phyloP scores from a whole-genome alignment of 2,113 vertebrate genomes.

The Ceyx cyanopectus region DNA sequence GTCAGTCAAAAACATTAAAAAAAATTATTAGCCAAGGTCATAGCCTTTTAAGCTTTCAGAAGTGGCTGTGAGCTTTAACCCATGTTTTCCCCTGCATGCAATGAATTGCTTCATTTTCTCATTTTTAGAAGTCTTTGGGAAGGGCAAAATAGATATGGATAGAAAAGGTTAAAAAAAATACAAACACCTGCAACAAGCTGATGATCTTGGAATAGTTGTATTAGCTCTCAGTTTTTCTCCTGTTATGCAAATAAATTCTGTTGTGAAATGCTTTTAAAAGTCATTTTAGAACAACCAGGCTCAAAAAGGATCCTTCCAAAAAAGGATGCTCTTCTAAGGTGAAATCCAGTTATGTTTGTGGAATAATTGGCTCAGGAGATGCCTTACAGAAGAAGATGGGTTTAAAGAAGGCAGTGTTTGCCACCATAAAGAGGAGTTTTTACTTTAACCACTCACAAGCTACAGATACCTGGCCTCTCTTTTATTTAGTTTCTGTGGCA shows the following conservation, averaged over 20 bases:
- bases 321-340: background rate
- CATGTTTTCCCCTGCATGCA: background rate
- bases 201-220: background rate
- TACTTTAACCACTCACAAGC: background rate
- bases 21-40: background rate
- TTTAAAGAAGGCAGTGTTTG: background rate
- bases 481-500: background rate
- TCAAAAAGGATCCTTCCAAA: background rate
- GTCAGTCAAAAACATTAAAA: background rate
- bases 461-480: background rate
- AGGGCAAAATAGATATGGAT: background rate
- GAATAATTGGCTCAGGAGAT: background rate
- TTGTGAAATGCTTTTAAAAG: background rate
- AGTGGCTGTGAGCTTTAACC: background rate
- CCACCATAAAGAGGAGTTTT: background rate
- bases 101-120: background rate
- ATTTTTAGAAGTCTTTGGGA: background rate
- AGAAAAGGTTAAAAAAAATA: background rate
- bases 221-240: background rate
- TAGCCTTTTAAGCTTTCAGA: background rate
- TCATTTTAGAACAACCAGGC: background rate
- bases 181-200: background rate
- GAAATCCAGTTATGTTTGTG: background rate
- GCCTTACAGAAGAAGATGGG: background rate
- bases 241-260: background rate